phyloP scores from a whole-genome alignment of 2,113 vertebrate genomes.

The Semnornis frantzii region DNA sequence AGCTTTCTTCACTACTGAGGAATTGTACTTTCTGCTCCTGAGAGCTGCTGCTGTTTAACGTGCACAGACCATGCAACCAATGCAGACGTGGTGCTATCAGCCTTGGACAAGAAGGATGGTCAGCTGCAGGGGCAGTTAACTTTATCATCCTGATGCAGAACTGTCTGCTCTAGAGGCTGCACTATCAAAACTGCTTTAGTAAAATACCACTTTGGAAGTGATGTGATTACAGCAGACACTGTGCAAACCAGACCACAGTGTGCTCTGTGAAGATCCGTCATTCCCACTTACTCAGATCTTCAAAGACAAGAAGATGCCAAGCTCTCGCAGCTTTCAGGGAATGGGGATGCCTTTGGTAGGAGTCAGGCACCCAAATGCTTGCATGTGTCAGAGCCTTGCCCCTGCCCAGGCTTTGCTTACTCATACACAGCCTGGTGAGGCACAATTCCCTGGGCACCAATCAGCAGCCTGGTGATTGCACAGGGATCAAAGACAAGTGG shows the following conservation, averaged over 20 bases:
- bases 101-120: not conserved
- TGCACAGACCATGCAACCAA: not conserved
- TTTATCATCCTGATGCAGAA: not conserved
- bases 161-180: not conserved
- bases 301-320: not conserved
- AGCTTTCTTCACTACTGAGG: not conserved
- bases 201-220: not conserved
- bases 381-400: not conserved
- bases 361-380: not conserved
- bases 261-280: not conserved
- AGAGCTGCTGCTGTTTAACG: not conserved
- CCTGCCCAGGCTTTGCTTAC: not conserved
- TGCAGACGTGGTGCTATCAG: not conserved
- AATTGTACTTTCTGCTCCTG: not conserved
- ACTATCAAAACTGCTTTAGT: not conserved
- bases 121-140: not conserved
- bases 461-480: not conserved
- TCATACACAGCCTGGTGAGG: not conserved
- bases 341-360: not conserved
- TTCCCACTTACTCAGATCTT: constrained; percentile 4
- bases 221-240: not conserved
- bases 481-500: not conserved
- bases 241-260: not conserved
- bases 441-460: not conserved
- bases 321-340: not conserved